These are phyloP conservation scores for Aleiodes testaceus DNA, from an alignment of 2,888 invertebrate species.

Conservation along the genomic window DNA sequence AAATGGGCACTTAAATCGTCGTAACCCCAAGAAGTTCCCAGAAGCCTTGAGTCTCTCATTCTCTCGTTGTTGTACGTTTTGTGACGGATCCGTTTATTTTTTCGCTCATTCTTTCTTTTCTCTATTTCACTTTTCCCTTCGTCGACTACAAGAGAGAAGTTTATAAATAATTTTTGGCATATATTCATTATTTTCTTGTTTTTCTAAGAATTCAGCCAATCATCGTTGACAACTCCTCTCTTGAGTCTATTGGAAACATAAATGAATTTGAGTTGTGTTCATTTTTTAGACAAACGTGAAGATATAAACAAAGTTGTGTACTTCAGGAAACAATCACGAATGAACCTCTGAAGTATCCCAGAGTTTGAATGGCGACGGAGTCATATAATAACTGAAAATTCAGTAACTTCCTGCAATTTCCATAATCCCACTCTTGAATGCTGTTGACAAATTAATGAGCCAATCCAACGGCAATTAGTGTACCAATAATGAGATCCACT, in stretches of 20 bases:
- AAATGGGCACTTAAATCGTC: conserved; percentile 55
- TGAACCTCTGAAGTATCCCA: not conserved
- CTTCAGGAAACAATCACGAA: not conserved
- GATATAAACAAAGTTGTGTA: not conserved
- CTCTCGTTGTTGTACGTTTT: conserved; percentile 29
- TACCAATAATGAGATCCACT: conserved; percentile 53
- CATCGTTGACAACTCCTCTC: no score
- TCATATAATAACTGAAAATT: conserved; percentile 48
- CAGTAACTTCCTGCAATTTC: conserved; percentile 58
- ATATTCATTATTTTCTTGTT: conserved; percentile 7
- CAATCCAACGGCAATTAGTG: conserved; percentile 63
- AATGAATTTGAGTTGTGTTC: not conserved
- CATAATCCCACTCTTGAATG: conserved; percentile 57
- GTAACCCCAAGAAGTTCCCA: conserved; percentile 51
- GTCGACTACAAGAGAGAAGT: not conserved
- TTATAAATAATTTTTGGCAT: conserved; percentile 47
- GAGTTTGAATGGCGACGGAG: not conserved
- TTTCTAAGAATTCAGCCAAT: no score
- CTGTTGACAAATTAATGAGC: conserved; percentile 59
- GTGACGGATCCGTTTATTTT: conserved; percentile 44
- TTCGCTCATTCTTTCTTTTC: conserved; percentile 30
- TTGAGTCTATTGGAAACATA: no score
- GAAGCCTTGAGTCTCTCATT: conserved; percentile 42
- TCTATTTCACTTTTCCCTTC: not conserved
- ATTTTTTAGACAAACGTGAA: not conserved